Evolutionary conservation across 2,888 invertebrate genomes (phyloP), one percentile per base, ranked within the genome.

Genomic region (Synergus japonicus): DNA sequence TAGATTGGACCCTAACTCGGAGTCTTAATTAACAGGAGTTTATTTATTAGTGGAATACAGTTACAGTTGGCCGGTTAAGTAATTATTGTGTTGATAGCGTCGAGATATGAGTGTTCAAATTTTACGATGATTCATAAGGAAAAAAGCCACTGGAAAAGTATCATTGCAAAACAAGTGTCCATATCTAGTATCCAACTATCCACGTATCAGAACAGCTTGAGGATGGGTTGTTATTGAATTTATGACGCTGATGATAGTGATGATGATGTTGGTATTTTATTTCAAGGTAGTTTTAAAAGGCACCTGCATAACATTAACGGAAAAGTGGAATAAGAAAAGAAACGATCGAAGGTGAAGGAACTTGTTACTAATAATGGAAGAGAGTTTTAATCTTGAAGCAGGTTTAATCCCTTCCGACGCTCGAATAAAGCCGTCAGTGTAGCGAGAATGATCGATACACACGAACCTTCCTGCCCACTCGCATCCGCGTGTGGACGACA

Each of bases 371-470:
- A 73, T 73, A 73, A 73, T 73, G 73, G 37, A 54, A 69, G 49
- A 69, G 69, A 37, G 15, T 44, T n/a, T 22, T 73, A 37, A 15
- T 73, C 29, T 54, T 73, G 54, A 10, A 73, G 73, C 73, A 73
- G 73, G 73, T 73, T 73, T 73, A 73, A 54, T 73, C 49, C 73
- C 49, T 29, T 49, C 29, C 54, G 37, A 73, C n/a, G 73, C 73
- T 73, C 73, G 49, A 73, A 73, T 73, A 73, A 73, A 73, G 49
- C 15, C 73, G 73, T 73, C 73, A 54, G 49, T 73, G 73, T 73
- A 49, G 73, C 73, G 73, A 73, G 73, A 54, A 73, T 73, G 73
- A 73, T 73, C 73, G 73, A 73, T 54, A 54, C 73, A 73, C 29
- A 29, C 37, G 49, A 66, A 54, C 73, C 73, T 73, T 73, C 54